phyloP scores from a whole-genome alignment of 2,888 invertebrate genomes.

The Melanargia galathea region DNA sequence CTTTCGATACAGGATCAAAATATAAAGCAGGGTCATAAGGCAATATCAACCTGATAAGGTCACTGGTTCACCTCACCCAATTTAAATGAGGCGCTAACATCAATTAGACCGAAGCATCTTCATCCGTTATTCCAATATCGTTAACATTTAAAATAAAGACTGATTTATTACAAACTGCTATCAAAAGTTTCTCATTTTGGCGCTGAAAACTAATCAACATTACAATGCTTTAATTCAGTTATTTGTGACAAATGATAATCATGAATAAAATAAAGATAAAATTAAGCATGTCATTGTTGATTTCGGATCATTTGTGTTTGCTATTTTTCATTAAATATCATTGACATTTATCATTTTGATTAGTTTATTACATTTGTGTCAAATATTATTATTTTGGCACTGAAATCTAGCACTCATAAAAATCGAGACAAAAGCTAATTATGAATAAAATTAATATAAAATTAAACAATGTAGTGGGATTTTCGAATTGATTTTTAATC shows the following conservation, averaged over 20 bases:
- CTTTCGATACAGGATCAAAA: not conserved
- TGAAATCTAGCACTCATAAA: not conserved
- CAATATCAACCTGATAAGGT: slow-evolving; percentile 31
- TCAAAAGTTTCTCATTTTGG: not conserved
- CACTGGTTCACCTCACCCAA: slow-evolving; percentile 43
- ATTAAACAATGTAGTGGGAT: not conserved
- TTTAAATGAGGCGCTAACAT: slow-evolving; percentile 39
- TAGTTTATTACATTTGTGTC: slow-evolving; percentile 32
- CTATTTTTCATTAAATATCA: slow-evolving; percentile 21
- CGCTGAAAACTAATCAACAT: not conserved
- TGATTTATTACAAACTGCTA: slow-evolving; percentile 34
- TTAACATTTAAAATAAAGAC: slow-evolving; percentile 37
- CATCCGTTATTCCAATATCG: slow-evolving; percentile 31
- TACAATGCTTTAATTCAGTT: not conserved
- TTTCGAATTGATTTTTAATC: not conserved
- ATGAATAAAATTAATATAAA: slow-evolving; percentile 20
- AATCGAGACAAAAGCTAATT: not conserved
- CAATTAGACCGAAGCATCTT: slow-evolving; percentile 29
- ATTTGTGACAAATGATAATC: not conserved
- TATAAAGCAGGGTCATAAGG: slow-evolving; percentile 19
- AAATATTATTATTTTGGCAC: slow-evolving; percentile 4
- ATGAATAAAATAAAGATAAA: slow-evolving; percentile 20
- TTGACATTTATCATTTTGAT: slow-evolving; percentile 38
- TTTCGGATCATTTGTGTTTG: not conserved
- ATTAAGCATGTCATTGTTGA: not conserved